Conservation (phyloP, 2,797 vertebrate genomes). For the Myiothlypis coronata region DNA sequence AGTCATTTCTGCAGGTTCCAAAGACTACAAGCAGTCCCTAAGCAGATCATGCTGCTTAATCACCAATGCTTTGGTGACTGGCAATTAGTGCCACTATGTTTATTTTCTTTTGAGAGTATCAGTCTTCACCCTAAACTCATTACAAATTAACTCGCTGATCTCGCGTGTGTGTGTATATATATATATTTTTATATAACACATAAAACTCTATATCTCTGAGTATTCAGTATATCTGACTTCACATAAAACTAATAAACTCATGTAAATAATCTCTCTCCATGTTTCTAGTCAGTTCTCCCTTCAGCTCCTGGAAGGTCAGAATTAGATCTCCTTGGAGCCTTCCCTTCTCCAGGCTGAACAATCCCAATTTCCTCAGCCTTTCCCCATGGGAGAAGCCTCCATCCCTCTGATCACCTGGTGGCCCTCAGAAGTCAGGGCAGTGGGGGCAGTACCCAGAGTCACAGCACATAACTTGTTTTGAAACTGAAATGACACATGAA, state of each 20-base stretch:
- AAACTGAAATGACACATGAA: neutral
- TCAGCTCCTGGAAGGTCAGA: neutral
- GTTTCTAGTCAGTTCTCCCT: neutral
- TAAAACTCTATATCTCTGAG: neutral
- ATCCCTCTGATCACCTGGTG: neutral
- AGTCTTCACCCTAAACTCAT: neutral
- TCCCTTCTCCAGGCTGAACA: neutral
- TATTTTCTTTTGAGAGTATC: neutral
- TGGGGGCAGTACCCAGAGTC: too few species aligned
- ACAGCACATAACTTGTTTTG: neutral
- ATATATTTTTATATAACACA: neutral
- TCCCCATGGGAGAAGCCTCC: neutral
- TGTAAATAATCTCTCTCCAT: neutral
- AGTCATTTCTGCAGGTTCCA: neutral
- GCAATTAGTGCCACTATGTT: neutral
- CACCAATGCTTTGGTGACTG: neutral
- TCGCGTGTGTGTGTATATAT: rapidly evolving
- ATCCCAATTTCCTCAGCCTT: neutral
- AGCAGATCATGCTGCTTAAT: neutral
- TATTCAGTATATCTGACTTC: neutral
- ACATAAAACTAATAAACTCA: neutral
- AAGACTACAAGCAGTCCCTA: neutral
- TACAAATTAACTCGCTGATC: neutral
- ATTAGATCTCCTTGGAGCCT: rapidly evolving
- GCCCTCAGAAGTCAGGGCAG: neutral